These are phyloP conservation scores for Leptopilina drosophilae DNA, from an alignment of 2,888 invertebrate genomes.

Conservation along the genomic window DNA sequence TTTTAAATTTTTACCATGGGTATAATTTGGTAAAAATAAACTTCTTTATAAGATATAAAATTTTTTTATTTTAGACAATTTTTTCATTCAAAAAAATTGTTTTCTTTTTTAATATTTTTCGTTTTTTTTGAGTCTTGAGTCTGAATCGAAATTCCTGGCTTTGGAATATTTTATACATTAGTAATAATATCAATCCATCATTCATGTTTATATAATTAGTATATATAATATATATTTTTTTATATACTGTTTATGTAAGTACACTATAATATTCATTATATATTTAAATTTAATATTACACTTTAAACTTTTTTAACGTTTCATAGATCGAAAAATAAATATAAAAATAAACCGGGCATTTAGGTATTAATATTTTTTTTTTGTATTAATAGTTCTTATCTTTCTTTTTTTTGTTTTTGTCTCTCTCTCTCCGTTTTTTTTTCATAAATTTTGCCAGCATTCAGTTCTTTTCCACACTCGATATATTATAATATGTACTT, in stretches of 20 bases:
- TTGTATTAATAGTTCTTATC: conserved; percentile 74
- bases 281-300: conserved; percentile 74
- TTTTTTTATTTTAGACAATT: too few species aligned
- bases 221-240: conserved; percentile 22
- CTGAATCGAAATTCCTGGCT: conserved; percentile 44
- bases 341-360: conserved; percentile 78
- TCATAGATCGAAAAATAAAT: conserved; percentile 76
- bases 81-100: too few species aligned
- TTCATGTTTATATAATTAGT: conserved; percentile 11
- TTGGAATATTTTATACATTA: conserved; percentile 2
- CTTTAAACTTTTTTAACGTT: conserved; percentile 77
- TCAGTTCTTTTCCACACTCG: conserved; percentile 33
- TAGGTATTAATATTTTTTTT: conserved; percentile 76
- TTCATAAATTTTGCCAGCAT: conserved; percentile 18
- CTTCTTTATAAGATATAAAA: too few species aligned
- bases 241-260: conserved; percentile 51
- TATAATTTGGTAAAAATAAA: too few species aligned
- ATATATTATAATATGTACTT: conserved; percentile 30
- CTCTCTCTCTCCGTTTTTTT: conserved; percentile 47
- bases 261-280: conserved; percentile 64
- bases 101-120: too few species aligned
- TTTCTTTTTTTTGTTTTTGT: conserved; percentile 55
- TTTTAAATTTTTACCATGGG: too few species aligned
- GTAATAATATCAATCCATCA: conserved; percentile 47
- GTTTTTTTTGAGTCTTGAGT: too few species aligned